Evolutionary conservation across 2,888 invertebrate genomes (phyloP).

Genomic region (Lepeophtheirus nordmannii): DNA sequence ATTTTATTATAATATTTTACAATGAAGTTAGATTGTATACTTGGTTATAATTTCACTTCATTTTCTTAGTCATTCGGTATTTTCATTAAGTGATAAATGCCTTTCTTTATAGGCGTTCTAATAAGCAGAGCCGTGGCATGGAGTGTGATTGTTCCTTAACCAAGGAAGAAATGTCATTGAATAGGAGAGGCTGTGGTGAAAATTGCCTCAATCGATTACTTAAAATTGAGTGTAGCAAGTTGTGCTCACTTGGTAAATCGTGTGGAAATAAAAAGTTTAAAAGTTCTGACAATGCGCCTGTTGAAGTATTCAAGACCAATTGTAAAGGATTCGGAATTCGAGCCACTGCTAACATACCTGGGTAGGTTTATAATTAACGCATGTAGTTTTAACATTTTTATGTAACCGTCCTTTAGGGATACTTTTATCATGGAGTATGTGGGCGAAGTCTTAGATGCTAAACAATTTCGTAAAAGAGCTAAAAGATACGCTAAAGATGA

Average conservation of each 20-base stretch:
- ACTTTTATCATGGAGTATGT: conserved; percentile 96
- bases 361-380: conserved; percentile 42
- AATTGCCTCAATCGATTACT: conserved; percentile 89
- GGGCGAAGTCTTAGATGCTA: conserved; percentile 83
- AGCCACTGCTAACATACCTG: conserved; percentile 51
- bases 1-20: too few relatives aligned
- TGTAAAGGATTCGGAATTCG: conserved; percentile 89
- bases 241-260: conserved; percentile 71
- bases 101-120: conserved; percentile 43
- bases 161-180: conserved; percentile 66
- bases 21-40: too few relatives aligned
- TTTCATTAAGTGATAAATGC: neutral
- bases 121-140: conserved; percentile 83
- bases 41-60: too few relatives aligned
- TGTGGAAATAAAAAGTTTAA: conserved; percentile 93
- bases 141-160: conserved; percentile 84
- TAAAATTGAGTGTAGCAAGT: conserved; percentile 91
- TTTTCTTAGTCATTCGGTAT: conserved; percentile 12
- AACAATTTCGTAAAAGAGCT: conserved; percentile 44
- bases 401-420: conserved; percentile 44
- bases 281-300: conserved; percentile 61
- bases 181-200: conserved; percentile 77
- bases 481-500: conserved; percentile 75
- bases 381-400: conserved; percentile 23
- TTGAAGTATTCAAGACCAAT: conserved; percentile 61